Evolutionary conservation across 2,888 invertebrate genomes (phyloP).

Genomic region (Acrobasis consociella): DNA sequence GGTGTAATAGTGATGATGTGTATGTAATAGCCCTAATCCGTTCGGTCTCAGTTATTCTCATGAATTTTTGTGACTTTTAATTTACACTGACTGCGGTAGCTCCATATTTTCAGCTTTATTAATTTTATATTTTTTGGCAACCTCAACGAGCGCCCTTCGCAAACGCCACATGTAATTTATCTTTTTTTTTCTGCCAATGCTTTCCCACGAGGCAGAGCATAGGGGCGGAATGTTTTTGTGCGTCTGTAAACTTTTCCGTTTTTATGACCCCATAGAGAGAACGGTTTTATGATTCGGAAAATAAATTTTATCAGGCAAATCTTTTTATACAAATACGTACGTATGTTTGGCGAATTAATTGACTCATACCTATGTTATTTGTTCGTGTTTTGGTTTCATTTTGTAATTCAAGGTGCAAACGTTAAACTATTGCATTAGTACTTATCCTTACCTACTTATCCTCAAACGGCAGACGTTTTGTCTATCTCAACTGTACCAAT

Average conservation of each 20-base stretch:
- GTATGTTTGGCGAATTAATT: background rate
- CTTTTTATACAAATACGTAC: constrained; percentile 12
- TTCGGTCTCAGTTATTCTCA: too few species aligned
- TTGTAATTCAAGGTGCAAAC: background rate
- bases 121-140: constrained; percentile 18
- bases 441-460: too few species aligned
- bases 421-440: too few species aligned
- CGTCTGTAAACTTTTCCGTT: constrained; percentile 21
- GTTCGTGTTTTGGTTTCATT: background rate
- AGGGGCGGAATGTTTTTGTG: constrained; percentile 20
- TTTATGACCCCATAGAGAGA: constrained; percentile 19
- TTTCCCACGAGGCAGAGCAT: constrained; percentile 12
- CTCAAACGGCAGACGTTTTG: too few species aligned
- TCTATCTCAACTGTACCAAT: too few species aligned
- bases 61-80: background rate
- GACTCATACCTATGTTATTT: background rate
- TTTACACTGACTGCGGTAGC: background rate
- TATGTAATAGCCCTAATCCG: too few species aligned
- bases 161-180: constrained; percentile 16
- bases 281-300: constrained; percentile 22
- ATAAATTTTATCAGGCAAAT: constrained; percentile 21
- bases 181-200: constrained; percentile 20
- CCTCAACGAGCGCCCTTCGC: background rate
- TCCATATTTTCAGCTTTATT: constrained; percentile 8
- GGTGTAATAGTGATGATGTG: too few species aligned